phyloP scores from a whole-genome alignment of 2,888 invertebrate genomes.

The Hemistola chrysoprasaria region DNA sequence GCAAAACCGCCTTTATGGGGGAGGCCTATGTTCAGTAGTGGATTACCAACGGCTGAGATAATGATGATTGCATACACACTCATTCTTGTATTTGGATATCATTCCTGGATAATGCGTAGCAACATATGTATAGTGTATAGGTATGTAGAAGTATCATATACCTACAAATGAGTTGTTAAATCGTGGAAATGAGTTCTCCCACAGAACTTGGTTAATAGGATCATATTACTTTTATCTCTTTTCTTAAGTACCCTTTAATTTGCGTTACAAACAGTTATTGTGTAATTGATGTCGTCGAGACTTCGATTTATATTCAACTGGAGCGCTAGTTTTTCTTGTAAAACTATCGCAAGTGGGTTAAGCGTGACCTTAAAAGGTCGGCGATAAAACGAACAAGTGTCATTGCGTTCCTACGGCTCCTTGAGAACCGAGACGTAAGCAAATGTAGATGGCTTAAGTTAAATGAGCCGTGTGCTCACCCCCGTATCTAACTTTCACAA shows the following conservation, averaged over 20 bases:
- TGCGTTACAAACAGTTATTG: background rate
- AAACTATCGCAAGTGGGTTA: constrained; percentile 42
- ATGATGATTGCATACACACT: too few relatives aligned
- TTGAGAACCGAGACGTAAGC: constrained; percentile 59
- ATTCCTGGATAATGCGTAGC: too few relatives aligned
- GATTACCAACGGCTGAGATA: too few relatives aligned
- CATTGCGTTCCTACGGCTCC: constrained; percentile 54
- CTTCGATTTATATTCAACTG: background rate
- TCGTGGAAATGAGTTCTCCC: constrained; percentile 34
- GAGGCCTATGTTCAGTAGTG: too few relatives aligned
- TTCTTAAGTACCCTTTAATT: background rate
- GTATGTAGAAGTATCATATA: constrained; percentile 10
- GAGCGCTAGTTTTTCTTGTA: constrained; percentile 1
- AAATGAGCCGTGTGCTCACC: constrained; percentile 60
- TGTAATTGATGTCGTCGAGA: background rate
- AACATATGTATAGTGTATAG: too few relatives aligned
- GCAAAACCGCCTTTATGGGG: too few relatives aligned
- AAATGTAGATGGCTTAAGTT: constrained; percentile 65
- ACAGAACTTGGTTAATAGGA: constrained; percentile 1
- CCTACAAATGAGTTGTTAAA: constrained; percentile 7
- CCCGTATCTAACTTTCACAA: constrained; percentile 53
- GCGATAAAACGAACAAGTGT: constrained; percentile 64
- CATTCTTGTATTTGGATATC: too few relatives aligned
- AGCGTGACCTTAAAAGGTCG: constrained; percentile 53
- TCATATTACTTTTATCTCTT: too few relatives aligned